A percentile compares a stretch with the other conserved stretches of the same genome.
Evolutionary conservation across 2,888 invertebrate species (phyloP).

Genomic region (Tinea semifulvella): DNA sequence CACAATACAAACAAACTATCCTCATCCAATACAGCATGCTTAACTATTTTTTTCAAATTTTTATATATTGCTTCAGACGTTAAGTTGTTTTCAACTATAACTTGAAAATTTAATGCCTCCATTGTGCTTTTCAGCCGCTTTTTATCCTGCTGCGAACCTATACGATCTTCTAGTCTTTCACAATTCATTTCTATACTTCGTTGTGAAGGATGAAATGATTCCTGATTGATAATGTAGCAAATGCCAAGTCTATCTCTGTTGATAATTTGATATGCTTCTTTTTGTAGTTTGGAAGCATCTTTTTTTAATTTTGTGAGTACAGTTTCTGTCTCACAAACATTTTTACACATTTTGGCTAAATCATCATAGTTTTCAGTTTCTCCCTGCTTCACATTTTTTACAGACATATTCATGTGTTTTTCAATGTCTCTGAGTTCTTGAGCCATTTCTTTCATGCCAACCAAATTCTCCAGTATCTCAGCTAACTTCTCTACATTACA

Average conservation of each 20-base stretch:
- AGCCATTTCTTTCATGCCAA: conserved; percentile 31
- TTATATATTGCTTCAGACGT: conserved; percentile 35
- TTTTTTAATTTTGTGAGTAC: conserved; percentile 31
- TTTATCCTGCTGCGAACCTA: conserved; percentile 43
- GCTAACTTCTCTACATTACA: conserved; percentile 33
- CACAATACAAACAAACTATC: conserved; percentile 55
- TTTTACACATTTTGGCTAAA: conserved; percentile 14
- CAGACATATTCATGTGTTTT: conserved; percentile 24
- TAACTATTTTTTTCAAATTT: conserved; percentile 37
- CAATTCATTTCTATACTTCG: conserved; percentile 32
- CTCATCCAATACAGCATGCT: conserved; percentile 29
- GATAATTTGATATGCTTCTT: conserved; percentile 39
- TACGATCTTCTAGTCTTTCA: conserved; percentile 29
- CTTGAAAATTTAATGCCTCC: conserved; percentile 41
- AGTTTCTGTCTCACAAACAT: conserved; percentile 14
- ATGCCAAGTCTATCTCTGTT: conserved; percentile 41
- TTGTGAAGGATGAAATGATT: conserved; percentile 45
- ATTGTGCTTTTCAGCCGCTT: conserved; percentile 36
- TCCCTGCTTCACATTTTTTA: conserved; percentile 8
- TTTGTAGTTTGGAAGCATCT: conserved; percentile 29
- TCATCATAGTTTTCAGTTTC: conserved; percentile 26
- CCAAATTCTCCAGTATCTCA: conserved; percentile 37
- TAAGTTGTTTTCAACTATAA: conserved; percentile 36
- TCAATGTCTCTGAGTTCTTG: conserved; percentile 33
- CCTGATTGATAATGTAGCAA: conserved; percentile 53